Percentiles rank a stretch among this genome's conserved stretches.
Evolutionary conservation across 2,888 invertebrate genomes (phyloP).

Genomic region (Eudemis profundana): DNA sequence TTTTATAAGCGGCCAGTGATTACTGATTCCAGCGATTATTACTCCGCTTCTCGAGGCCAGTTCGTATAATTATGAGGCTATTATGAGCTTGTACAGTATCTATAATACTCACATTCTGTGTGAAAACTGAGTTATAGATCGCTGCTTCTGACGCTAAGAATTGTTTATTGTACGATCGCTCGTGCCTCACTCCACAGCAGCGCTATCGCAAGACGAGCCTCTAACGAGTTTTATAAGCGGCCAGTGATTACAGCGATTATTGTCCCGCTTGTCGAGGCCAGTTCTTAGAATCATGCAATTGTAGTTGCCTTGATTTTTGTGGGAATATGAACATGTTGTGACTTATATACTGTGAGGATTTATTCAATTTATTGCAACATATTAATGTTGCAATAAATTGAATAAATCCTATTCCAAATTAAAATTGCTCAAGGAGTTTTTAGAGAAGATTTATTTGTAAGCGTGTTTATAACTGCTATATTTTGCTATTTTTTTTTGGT

Average conservation of each 20-base stretch:
- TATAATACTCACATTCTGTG: too few species aligned
- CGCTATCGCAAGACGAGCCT: slow-evolving; percentile 57
- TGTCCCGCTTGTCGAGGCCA: slow-evolving; percentile 40
- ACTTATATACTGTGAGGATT: too few species aligned
- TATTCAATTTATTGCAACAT: too few species aligned
- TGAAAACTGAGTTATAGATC: too few species aligned
- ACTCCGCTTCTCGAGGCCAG: slow-evolving; percentile 38
- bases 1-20: slow-evolving; percentile 63
- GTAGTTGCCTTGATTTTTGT: neutral
- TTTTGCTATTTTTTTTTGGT: too few species aligned
- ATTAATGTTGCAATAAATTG: too few species aligned
- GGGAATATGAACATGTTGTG: neutral
- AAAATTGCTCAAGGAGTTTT: too few species aligned
- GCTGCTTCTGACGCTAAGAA: too few species aligned
- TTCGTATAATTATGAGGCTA: slow-evolving; percentile 2
- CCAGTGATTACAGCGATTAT: slow-evolving; percentile 61
- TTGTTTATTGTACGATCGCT: slow-evolving; percentile 30
- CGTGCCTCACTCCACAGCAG: slow-evolving; percentile 49
- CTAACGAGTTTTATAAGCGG: slow-evolving; percentile 69
- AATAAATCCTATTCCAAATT: too few species aligned
- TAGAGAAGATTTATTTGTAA: too few species aligned
- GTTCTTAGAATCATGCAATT: slow-evolving; percentile 10
- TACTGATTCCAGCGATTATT: slow-evolving; percentile 62
- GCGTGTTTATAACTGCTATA: too few species aligned
- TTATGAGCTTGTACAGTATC: too few species aligned